phyloP scores from a whole-genome alignment of 2,113 vertebrate genomes.

The Cavia aperea region DNA sequence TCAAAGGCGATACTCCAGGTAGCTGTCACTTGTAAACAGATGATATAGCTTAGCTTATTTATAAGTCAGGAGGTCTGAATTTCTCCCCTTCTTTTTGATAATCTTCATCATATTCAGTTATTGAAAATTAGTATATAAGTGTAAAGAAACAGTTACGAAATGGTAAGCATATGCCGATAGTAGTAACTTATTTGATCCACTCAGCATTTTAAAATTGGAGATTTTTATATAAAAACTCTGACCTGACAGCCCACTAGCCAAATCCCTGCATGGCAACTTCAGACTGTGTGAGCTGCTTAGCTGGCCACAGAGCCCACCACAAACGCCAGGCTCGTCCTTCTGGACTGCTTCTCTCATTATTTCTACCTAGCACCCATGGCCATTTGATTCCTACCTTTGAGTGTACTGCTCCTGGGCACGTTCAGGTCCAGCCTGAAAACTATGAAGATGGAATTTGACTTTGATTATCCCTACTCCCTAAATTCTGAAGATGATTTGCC shows the following conservation, averaged over 20 bases:
- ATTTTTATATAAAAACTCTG: slow-evolving; percentile 27
- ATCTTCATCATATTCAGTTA: slow-evolving; percentile 10
- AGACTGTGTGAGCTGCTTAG: background rate
- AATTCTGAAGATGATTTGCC: background rate
- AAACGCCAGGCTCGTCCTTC: background rate
- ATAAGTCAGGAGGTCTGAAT: background rate
- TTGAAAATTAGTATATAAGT: background rate
- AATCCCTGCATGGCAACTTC: background rate
- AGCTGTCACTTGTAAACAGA: slow-evolving; percentile 20
- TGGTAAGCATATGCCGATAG: background rate
- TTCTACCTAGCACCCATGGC: background rate
- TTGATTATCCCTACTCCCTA: background rate
- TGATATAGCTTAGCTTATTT: background rate
- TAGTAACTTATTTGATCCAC: background rate
- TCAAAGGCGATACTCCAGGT: slow-evolving; percentile 72
- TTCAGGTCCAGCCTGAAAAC: background rate
- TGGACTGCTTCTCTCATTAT: background rate
- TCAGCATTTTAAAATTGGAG: background rate
- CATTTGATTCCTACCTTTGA: background rate
- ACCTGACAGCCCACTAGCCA: background rate
- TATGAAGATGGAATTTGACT: background rate
- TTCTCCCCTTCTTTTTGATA: background rate
- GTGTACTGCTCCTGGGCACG: background rate
- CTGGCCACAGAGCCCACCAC: background rate
- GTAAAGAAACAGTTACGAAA: slow-evolving; percentile 23